Base-by-base conservation (phyloP, 2,797 vertebrate genomes). In the Intellagama lesueurii region DNA sequence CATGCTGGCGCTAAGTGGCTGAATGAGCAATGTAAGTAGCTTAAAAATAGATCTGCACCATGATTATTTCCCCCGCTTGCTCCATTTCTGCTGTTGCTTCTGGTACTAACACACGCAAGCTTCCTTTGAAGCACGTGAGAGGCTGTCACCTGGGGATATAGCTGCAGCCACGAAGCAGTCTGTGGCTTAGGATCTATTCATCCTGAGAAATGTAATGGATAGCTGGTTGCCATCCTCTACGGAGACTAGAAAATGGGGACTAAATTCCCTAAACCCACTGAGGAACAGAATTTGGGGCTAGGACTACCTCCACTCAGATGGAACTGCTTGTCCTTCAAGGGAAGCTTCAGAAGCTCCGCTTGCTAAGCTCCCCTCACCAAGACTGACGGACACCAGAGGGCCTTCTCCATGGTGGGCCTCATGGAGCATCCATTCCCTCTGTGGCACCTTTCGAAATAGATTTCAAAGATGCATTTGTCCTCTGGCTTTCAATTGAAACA, bases 1-100 rank as follows among this genome's bases (percentile, higher is more conserved):
- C 72, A 84, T 52, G 60, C 83, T 78, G 82, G 87, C 14, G 79
- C 88, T 81, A 90, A 87, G 80, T 0, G 0, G 75, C 87, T 64
- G 70, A 81, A 85, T 68, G 24, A 85, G 49, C 28, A 64, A 86
- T 90, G 44, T 35, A 91, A 81, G 93, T 90, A 92, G 93, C 47
- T 81, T 89, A 89, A 85, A 94, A 93, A 77, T 90, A 90, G 92
- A 94, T 81, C 92, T 89, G 77, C 88, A 88, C 80, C 93, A 89
- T 85, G 92, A 88, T 91, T 91, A 92, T 92, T 94, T 94, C 92
- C 87, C 93, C 89, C 85, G 76, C 83, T 88, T 89, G 90, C 91
- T 95, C 85, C 82, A 92, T 85, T 88, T 85, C 30, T 19, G 24
- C 69, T 19, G 26, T 6, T 90, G 91, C 90, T 91, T 94, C 93